A percentile compares a stretch with the other conserved stretches of the same genome.
Evolutionary conservation across 2,797 vertebrate genomes (phyloP).

Genomic region (Alfaro cultratus): DNA sequence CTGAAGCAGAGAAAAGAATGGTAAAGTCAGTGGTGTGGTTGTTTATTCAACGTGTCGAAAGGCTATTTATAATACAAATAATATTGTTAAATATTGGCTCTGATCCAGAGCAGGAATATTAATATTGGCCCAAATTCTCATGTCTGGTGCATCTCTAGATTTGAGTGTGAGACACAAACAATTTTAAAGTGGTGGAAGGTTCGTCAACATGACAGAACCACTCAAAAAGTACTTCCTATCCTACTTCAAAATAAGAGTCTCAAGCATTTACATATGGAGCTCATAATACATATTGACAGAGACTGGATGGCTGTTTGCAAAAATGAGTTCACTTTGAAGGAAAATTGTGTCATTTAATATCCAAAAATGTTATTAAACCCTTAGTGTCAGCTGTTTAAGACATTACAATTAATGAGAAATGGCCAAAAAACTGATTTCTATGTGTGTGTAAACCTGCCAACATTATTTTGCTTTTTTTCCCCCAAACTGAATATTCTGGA

Average conservation of each 20-base stretch:
- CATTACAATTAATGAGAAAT: neutral
- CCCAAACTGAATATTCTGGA: slow-evolving; percentile 9
- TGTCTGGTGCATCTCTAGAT: neutral
- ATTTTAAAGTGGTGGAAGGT: neutral
- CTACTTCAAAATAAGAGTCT: neutral
- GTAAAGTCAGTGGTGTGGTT: too few relatives aligned
- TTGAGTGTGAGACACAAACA: neutral
- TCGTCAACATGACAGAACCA: neutral
- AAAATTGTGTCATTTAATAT: neutral
- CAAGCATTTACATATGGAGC: neutral
- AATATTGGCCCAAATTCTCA: too few relatives aligned
- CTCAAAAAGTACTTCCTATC: neutral
- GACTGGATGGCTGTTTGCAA: neutral
- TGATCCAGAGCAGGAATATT: too few relatives aligned
- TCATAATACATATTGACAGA: neutral
- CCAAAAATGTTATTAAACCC: neutral
- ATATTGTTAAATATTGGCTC: too few relatives aligned
- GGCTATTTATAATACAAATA: too few relatives aligned
- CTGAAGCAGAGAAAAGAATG: too few relatives aligned
- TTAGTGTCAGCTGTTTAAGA: neutral
- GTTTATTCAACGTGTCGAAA: too few relatives aligned
- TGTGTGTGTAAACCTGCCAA: slow-evolving; percentile 9
- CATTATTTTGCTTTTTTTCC: neutral
- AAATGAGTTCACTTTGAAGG: neutral
- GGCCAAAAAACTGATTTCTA: neutral